These are phyloP conservation scores for Lasius fuliginosus DNA, from an alignment of 2,888 invertebrate species.

Conservation along the genomic window DNA sequence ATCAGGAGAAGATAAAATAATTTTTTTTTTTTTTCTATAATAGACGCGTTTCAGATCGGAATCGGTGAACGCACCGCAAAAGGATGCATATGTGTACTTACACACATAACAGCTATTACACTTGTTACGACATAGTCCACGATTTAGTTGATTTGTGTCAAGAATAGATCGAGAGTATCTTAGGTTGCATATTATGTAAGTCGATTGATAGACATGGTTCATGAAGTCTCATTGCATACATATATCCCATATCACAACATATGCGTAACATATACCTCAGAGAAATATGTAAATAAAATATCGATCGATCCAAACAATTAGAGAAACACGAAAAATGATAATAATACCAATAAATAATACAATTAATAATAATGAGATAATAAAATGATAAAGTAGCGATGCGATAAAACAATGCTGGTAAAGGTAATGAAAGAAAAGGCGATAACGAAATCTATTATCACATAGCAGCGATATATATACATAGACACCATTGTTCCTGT, in stretches of 20 bases:
- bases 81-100: constrained; percentile 62
- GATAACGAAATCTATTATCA: constrained; percentile 65
- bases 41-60: constrained; percentile 51
- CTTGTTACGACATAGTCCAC: constrained; percentile 79
- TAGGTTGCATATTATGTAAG: constrained; percentile 69
- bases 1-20: constrained; percentile 17
- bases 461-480: constrained; percentile 52
- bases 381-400: constrained; percentile 46
- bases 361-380: constrained; percentile 50
- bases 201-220: constrained; percentile 69
- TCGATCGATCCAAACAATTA: constrained; percentile 62
- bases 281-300: constrained; percentile 70
- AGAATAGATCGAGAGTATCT: constrained; percentile 69
- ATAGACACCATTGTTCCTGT: constrained; percentile 76
- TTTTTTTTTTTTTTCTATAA: constrained; percentile 6
- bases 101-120: constrained; percentile 66
- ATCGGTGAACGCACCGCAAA: constrained; percentile 56
- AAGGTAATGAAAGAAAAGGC: neutral
- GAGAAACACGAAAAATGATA: constrained; percentile 66
- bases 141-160: constrained; percentile 74
- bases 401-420: constrained; percentile 17
- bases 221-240: constrained; percentile 55
- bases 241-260: constrained; percentile 79
- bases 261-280: constrained; percentile 78
- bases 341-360: constrained; percentile 62